Base-by-base conservation (phyloP, 2,113 vertebrate species). In the Shinisaurus crocodilurus region DNA sequence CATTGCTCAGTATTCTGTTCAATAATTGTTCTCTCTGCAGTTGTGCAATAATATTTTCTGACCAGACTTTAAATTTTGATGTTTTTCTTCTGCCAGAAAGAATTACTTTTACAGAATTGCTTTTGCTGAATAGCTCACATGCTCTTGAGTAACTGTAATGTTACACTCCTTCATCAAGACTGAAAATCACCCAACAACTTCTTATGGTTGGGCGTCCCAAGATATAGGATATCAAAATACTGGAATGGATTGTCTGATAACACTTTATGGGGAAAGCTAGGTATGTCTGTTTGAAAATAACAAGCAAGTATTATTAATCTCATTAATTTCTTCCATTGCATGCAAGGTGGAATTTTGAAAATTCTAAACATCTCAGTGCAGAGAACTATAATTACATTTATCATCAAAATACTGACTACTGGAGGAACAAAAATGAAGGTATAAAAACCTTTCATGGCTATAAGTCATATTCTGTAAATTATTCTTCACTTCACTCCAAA, bases 401-500 rank as follows among this genome's bases (percentile, higher is more conserved):
- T 79, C 54, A 91, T 91, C 48, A 92, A 94, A 92, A 92, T 67
- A 87, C 69, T 92, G 90, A 67, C 54, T 27, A 91, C 3, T 43
- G 16, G 74, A 89, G 76, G 89, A 92, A 94, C 2, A 94, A 83
- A 92, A 94, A n/a, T 4, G 32, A 75, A 63, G 4, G 40, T 69
- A 40, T 88, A 94, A 95, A 93, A 90, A 48, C 3, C 5, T 93
- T 95, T 93, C 43, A 82, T 29, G 65, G 48, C 25, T 94, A 90
- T 88, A 90, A 88, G 79, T 54, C 0, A 88, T 92, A 80, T 92
- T 90, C 37, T 83, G 5, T 37, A 93, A 93, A 65, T 84, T 90
- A 94, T 90, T 88, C 13, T 1, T 80, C 37, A 89, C 27, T 91
- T 95, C 81, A 93, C 12, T 40, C 67, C 92, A 92, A 94, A 94